These are phyloP conservation scores for Notiomystis cincta DNA, from an alignment of 2,113 vertebrate genomes.

Conservation along the genomic window DNA sequence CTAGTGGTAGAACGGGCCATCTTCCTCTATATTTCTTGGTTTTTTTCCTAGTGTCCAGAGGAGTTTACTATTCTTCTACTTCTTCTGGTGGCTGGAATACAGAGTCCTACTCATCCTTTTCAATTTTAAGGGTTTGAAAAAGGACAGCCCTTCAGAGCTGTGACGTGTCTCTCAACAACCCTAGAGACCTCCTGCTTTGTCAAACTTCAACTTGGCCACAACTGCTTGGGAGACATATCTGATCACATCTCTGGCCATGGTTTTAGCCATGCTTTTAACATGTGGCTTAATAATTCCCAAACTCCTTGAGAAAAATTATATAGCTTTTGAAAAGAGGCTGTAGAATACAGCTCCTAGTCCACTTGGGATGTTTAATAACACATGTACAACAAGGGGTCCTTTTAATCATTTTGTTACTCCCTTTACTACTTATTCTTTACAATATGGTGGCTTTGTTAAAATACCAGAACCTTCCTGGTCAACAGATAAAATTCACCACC, in stretches of 20 bases:
- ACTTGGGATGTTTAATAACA: background rate
- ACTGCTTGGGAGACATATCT: background rate
- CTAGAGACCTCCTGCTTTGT: background rate
- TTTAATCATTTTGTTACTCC: background rate
- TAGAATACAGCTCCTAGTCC: background rate
- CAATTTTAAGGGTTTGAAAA: background rate
- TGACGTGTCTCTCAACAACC: background rate
- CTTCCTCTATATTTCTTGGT: background rate
- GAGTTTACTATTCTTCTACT: background rate
- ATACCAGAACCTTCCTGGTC: background rate
- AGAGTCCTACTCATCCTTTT: background rate
- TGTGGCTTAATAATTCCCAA: background rate
- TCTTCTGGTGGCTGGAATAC: background rate
- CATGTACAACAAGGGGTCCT: background rate
- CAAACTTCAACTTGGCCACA: background rate
- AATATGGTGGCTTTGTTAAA: background rate
- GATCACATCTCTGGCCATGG: background rate
- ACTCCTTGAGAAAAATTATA: background rate
- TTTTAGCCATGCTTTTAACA: background rate
- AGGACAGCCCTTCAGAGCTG: background rate
- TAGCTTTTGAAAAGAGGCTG: background rate
- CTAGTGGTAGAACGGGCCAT: background rate
- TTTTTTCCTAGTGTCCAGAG: background rate
- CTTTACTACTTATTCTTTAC: background rate
- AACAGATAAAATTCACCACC: background rate